These are phyloP conservation scores for Drosophila guanche DNA, from an alignment of 1,140 invertebrate species.

Conservation along the genomic window DNA sequence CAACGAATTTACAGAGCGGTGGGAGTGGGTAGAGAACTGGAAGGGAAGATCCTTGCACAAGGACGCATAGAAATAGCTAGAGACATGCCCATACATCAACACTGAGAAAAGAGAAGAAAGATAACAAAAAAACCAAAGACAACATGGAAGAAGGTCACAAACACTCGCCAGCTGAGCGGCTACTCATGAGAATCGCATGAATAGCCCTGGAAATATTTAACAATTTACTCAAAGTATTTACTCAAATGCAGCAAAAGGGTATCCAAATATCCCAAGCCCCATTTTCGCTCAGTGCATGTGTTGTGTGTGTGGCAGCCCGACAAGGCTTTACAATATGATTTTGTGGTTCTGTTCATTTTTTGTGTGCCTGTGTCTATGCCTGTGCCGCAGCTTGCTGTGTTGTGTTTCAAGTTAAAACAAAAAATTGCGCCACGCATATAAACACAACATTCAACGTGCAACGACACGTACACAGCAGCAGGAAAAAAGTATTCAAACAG, in stretches of 20 bases:
- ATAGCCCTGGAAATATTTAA: neutral
- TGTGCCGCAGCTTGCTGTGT: slow-evolving; percentile 19
- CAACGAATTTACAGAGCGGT: slow-evolving; percentile 34
- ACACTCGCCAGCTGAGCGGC: no score
- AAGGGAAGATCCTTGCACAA: slow-evolving; percentile 54
- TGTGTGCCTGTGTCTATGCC: slow-evolving; percentile 41
- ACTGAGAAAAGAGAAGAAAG: no score
- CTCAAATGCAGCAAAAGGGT: no score
- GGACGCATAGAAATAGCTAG: slow-evolving; percentile 58
- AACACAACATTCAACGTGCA: slow-evolving; percentile 46
- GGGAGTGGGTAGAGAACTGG: neutral
- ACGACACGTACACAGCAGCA: slow-evolving; percentile 11
- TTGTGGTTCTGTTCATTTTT: slow-evolving; percentile 73
- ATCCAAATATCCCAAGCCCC: no score
- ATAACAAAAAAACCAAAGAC: no score
- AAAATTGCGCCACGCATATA: slow-evolving; percentile 46
- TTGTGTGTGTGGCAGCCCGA: slow-evolving; percentile 46
- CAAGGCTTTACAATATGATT: slow-evolving; percentile 79
- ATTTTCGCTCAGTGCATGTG: slow-evolving; percentile 15
- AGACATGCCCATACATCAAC: slow-evolving; percentile 30
- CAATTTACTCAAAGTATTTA: neutral
- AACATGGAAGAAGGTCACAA: no score
- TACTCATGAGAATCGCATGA: neutral
- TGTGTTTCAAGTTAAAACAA: slow-evolving; percentile 43
- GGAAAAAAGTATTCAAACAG: neutral